Base-by-base conservation (phyloP, 2,888 invertebrate species). In the Brenthis hecate region DNA sequence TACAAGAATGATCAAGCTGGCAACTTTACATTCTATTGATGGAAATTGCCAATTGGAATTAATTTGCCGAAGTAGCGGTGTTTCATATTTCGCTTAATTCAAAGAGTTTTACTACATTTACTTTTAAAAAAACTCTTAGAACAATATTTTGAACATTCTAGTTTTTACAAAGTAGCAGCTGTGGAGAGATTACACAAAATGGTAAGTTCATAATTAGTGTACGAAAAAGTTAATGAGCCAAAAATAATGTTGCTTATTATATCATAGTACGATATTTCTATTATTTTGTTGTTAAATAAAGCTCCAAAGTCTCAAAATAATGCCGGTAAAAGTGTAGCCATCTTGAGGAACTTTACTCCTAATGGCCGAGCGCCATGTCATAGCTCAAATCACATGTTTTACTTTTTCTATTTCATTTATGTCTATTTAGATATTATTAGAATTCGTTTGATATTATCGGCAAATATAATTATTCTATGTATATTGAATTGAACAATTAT, bases 281-380 rank as follows among this genome's bases (percentile, higher is more conserved):
- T 23, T 13, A n/a, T 48, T 48, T 50, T 11, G 47, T 28, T n/a
- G 8, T 58, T 43, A 48, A 1, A 28, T 28, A 19, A 11, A 28
- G 11, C 23, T 28, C 11, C 19, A 64, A 48, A 6, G 53, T 36
- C 36, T 23, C 16, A 32, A 19, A 14, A 66, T 70, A 66, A 76
- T 63, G 69, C 88, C 88, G 88, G 88, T 83, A 83, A 85, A 82
- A 80, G 81, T 82, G 85, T 81, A 85, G 91, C 91, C 91, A 91
- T 91, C 83, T 91, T 91, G 89, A 82, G 79, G 76, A 74, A 72
- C 71, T 58, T 36, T 47, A 61, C 50, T 58, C 72, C 76, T 78
- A 81, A 81, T 89, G 87, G 87, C 85, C 83, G 85, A 84, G 82
- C 85, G 89, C 90, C 91, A 90, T 89, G 89, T 90, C 89, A 85